Percentiles rank a stretch among this genome's conserved stretches.
Conservation (phyloP, 2,888 invertebrate genomes). For the Melolontha melolontha region DNA sequence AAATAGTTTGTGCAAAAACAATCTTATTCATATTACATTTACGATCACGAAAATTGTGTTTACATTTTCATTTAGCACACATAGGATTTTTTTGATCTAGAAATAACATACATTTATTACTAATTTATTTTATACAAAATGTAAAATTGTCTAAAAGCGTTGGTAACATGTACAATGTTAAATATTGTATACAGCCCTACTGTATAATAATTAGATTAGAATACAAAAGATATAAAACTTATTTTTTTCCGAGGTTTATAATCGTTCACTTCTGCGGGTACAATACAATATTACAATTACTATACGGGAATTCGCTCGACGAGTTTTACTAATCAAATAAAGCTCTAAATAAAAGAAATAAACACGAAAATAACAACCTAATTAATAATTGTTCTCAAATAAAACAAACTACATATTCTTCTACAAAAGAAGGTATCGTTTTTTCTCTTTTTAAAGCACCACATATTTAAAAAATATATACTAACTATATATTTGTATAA, state of each 20-base stretch:
- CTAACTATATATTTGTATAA: conserved; percentile 13
- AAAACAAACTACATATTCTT: conserved; percentile 7
- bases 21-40: conserved; percentile 36
- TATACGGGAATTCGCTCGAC: conserved; percentile 7
- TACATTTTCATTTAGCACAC: conserved; percentile 12
- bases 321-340: conserved; percentile 14
- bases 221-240: conserved; percentile 39
- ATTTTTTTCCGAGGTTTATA: neutral
- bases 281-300: conserved; percentile 6
- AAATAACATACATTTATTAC: conserved; percentile 18
- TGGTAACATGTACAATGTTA: conserved; percentile 53
- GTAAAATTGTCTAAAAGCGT: conserved; percentile 55
- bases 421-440: neutral
- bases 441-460: conserved; percentile 24
- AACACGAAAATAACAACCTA: conserved; percentile 24
- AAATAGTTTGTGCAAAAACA: neutral
- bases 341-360: conserved; percentile 28
- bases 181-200: conserved; percentile 37
- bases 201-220: conserved; percentile 15
- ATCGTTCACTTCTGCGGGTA: neutral
- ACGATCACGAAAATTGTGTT: conserved; percentile 38
- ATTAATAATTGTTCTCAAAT: conserved; percentile 14
- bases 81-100: conserved; percentile 12
- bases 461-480: conserved; percentile 29
- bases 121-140: conserved; percentile 37